A percentile compares a stretch with the other conserved stretches of the same genome.
phyloP scores from a whole-genome alignment of 2,797 vertebrate genomes.

The Chloroceryle inda region DNA sequence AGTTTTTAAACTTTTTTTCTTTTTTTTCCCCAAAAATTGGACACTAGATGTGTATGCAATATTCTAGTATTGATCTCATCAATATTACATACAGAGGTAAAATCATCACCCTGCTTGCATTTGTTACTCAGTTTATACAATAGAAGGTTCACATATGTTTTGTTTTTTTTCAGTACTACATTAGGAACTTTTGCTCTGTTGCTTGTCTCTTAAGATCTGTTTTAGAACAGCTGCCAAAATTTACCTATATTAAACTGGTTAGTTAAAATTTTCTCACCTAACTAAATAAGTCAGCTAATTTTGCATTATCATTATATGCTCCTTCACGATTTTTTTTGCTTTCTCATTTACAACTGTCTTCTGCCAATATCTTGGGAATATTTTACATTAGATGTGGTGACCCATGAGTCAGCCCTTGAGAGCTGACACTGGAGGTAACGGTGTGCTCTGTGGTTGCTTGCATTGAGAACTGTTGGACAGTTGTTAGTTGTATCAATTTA shows the following conservation, averaged over 20 bases:
- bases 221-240: background rate
- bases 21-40: background rate
- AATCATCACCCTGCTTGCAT: constrained; percentile 1
- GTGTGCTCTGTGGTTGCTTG: fast-evolving
- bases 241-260: background rate
- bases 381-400: background rate
- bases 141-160: background rate
- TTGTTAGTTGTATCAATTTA: background rate
- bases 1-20: background rate
- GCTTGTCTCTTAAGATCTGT: background rate
- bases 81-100: background rate
- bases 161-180: background rate
- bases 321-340: background rate
- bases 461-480: background rate
- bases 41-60: constrained; percentile 23
- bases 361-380: background rate
- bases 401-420: background rate
- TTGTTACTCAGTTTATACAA: constrained; percentile 12
- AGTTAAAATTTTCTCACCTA: background rate
- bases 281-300: background rate
- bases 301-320: background rate
- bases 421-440: background rate
- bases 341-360: background rate
- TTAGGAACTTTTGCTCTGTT: background rate
- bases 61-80: constrained; percentile 27